Percentiles rank a stretch among this genome's conserved stretches.
phyloP scores from a whole-genome alignment of 2,797 vertebrate species.

The Lutjanus campechanus region DNA sequence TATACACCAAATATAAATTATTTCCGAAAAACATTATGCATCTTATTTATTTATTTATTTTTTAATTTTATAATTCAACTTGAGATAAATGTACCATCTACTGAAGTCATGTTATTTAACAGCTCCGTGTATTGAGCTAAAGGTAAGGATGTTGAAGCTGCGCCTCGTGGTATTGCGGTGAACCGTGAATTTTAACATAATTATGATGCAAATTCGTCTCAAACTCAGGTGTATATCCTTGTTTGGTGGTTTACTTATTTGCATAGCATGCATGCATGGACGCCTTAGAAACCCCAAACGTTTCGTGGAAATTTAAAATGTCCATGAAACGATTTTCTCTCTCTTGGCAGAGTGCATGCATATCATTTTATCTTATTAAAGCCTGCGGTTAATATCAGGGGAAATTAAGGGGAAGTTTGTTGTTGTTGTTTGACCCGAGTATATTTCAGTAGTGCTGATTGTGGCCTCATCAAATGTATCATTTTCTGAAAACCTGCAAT shows the following conservation, averaged over 20 bases:
- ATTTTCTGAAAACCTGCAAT: background rate
- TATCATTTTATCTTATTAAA: background rate
- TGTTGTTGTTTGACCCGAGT: no score
- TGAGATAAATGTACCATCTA: no score
- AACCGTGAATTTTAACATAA: background rate
- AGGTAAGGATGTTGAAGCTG: background rate
- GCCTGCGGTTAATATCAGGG: background rate
- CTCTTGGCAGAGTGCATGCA: background rate
- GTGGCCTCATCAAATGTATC: background rate
- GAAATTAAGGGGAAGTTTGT: background rate
- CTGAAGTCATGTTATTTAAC: background rate
- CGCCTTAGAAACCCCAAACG: background rate
- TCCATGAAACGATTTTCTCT: no score
- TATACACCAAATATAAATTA: background rate
- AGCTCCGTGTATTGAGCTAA: background rate
- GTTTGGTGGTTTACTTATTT: conserved; percentile 18
- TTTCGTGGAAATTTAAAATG: background rate
- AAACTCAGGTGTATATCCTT: background rate
- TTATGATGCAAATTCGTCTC: conserved; percentile 1
- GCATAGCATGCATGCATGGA: background rate
- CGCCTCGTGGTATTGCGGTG: background rate
- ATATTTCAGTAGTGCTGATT: background rate
- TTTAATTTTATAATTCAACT: background rate
- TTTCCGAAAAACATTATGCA: background rate
- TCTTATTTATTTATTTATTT: background rate